phyloP scores from a whole-genome alignment of 2,888 invertebrate genomes.

The Hedychridium roseum region DNA sequence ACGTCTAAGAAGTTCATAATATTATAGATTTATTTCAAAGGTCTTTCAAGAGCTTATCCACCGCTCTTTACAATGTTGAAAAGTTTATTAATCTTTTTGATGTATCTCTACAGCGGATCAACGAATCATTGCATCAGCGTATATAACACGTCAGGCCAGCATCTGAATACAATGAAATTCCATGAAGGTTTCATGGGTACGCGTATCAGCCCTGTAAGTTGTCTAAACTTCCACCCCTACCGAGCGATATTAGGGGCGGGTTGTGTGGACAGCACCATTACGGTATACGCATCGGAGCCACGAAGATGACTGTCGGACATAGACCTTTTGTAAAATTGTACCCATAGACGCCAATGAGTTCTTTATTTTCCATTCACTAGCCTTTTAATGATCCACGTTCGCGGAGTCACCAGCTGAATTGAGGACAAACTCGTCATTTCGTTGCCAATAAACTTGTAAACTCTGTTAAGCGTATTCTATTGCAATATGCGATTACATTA shows the following conservation, averaged over 20 bases:
- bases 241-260: conserved; percentile 87
- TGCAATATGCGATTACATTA: background rate
- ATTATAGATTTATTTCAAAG: too few relatives aligned
- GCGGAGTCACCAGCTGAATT: background rate
- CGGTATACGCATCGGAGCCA: conserved; percentile 78
- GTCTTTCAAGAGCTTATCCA: too few relatives aligned
- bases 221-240: conserved; percentile 89
- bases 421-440: background rate
- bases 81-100: too few relatives aligned
- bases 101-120: conserved; percentile 72
- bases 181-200: conserved; percentile 91
- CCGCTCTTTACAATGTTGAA: too few relatives aligned
- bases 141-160: conserved; percentile 76
- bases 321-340: conserved; percentile 50
- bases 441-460: background rate
- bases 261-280: conserved; percentile 84
- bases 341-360: conserved; percentile 23
- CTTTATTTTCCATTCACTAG: background rate
- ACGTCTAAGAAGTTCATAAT: too few relatives aligned
- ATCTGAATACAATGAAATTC: conserved; percentile 82
- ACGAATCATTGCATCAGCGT: conserved; percentile 81
- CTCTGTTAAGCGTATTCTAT: background rate
- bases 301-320: conserved; percentile 71
- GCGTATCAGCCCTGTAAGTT: conserved; percentile 82
- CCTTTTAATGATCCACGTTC: background rate